Percentiles rank a stretch among this genome's conserved stretches.
These are phyloP conservation scores for Drosophila fungiperda DNA, from an alignment of 2,888 invertebrate genomes.

Conservation along the genomic window DNA sequence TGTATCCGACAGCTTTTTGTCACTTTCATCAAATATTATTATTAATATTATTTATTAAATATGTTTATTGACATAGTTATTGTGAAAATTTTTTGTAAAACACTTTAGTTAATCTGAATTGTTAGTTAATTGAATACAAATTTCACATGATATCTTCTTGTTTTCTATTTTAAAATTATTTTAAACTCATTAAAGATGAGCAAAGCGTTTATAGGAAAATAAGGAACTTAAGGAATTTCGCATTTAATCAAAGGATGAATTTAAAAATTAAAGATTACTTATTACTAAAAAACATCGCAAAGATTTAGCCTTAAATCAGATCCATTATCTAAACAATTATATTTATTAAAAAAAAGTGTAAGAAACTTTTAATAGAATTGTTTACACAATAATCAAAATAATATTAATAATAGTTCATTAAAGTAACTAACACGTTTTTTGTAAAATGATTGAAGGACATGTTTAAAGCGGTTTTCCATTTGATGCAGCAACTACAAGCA, in stretches of 20 bases:
- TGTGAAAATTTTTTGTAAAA: neutral
- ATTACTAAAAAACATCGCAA: neutral
- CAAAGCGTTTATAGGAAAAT: neutral
- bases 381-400: neutral
- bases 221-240: neutral
- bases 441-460: neutral
- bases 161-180: neutral
- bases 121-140: too few species aligned
- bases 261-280: neutral
- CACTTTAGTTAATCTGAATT: neutral
- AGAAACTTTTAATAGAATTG: neutral
- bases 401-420: neutral
- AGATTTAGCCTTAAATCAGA: neutral
- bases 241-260: neutral
- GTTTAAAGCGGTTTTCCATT: constrained; percentile 2
- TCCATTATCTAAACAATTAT: neutral
- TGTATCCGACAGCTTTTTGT: neutral
- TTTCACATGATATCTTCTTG: neutral
- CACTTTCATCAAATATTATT: neutral
- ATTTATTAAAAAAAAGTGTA: neutral
- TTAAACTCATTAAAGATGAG: neutral
- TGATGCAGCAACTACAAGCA: constrained; percentile 12
- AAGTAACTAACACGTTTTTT: neutral
- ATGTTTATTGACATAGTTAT: neutral
- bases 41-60: neutral